Conservation (phyloP, 2,797 vertebrate genomes). For the Vespertilio murinus region DNA sequence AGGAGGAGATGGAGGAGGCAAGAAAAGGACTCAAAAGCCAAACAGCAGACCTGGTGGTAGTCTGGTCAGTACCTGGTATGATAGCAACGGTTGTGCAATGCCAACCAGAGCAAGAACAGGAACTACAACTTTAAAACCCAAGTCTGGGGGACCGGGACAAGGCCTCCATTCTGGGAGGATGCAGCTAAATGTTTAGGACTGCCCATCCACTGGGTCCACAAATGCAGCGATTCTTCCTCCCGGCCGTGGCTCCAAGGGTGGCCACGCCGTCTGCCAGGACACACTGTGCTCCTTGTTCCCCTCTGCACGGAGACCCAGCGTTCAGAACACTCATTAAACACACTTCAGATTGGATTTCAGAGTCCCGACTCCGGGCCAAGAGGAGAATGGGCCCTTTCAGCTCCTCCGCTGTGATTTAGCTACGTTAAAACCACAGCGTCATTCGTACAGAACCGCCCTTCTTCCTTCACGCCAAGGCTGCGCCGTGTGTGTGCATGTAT, state of each 20-base stretch:
- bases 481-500: not conserved
- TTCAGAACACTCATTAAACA: constrained; percentile 82
- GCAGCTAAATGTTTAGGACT: constrained; percentile 48
- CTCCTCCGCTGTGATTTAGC: constrained; percentile 46
- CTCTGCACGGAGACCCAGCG: constrained; percentile 65
- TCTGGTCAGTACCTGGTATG: not conserved
- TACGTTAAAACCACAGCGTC: not conserved
- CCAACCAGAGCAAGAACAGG: not conserved
- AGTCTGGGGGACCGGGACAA: not conserved
- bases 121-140: not conserved
- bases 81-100: not conserved
- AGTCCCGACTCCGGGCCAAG: constrained; percentile 70
- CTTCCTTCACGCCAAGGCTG: not conserved
- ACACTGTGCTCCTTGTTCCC: constrained; percentile 85
- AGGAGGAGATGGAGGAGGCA: not conserved
- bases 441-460: constrained; percentile 63
- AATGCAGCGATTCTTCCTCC: constrained; percentile 65
- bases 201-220: constrained; percentile 62
- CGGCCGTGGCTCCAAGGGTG: constrained; percentile 63
- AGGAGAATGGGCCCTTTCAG: constrained; percentile 85
- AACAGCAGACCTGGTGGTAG: not conserved
- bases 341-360: constrained; percentile 84
- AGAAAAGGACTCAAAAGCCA: not conserved
- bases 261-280: constrained; percentile 48
- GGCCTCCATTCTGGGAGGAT: not conserved